These are phyloP conservation scores for Vesta saturnalis DNA, from an alignment of 2,888 invertebrate genomes.

Conservation along the genomic window DNA sequence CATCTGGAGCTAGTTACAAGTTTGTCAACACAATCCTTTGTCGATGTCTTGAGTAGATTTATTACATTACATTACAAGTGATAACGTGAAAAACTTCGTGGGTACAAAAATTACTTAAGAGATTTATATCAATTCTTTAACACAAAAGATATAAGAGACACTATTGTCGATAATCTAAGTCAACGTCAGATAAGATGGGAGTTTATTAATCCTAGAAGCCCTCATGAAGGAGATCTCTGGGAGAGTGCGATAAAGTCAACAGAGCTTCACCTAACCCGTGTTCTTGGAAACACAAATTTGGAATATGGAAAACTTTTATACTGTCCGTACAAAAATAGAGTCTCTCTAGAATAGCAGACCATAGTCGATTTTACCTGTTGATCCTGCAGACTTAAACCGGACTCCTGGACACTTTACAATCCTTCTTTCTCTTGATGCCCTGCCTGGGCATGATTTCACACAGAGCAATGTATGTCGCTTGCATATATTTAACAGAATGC, in stretches of 20 bases:
- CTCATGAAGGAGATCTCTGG: not conserved
- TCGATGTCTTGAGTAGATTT: not conserved
- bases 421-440: no score
- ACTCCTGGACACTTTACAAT: no score
- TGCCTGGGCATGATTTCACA: no score
- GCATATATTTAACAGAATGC: conserved; percentile 2
- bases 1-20: not conserved
- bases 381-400: no score
- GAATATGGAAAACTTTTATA: no score
- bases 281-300: no score
- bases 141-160: not conserved
- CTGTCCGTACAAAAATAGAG: no score
- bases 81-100: not conserved
- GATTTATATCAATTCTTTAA: not conserved
- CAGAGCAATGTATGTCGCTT: no score
- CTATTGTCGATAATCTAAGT: not conserved
- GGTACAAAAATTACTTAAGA: not conserved
- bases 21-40: not conserved
- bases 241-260: not conserved
- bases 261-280: no score
- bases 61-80: not conserved
- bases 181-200: not conserved
- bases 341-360: no score
- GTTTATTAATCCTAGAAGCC: not conserved
- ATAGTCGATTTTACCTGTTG: no score